These are phyloP conservation scores for Psilopsiagon aurifrons DNA, from an alignment of 2,113 vertebrate species.

Conservation along the genomic window DNA sequence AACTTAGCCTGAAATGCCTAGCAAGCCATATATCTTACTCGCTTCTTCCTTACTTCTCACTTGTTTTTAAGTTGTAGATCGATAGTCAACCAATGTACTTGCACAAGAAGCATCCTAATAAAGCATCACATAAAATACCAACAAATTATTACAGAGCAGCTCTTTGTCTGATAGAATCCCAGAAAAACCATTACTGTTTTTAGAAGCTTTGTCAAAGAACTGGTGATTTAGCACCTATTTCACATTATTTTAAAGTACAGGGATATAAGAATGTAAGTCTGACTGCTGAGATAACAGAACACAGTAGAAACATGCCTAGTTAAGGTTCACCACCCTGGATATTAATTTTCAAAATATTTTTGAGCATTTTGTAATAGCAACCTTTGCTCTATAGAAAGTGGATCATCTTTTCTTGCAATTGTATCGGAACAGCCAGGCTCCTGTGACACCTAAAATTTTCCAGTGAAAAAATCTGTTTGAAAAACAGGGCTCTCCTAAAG, in stretches of 20 bases:
- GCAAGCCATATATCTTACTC: neutral
- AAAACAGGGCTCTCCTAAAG: neutral
- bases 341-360: neutral
- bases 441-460: neutral
- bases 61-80: neutral
- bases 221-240: neutral
- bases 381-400: neutral
- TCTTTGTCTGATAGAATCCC: neutral
- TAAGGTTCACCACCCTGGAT: neutral
- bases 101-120: neutral
- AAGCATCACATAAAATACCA: neutral
- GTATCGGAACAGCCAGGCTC: neutral
- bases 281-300: neutral
- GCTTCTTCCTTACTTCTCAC: neutral
- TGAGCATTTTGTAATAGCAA: neutral
- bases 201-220: neutral
- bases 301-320: neutral
- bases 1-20: neutral
- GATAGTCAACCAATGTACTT: neutral
- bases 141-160: neutral
- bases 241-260: neutral
- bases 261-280: neutral
- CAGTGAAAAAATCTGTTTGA: neutral
- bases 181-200: neutral
- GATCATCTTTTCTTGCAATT: neutral